Base-by-base conservation (phyloP, 2,797 vertebrate species). In the Acrossocheilus wenchowensis region DNA sequence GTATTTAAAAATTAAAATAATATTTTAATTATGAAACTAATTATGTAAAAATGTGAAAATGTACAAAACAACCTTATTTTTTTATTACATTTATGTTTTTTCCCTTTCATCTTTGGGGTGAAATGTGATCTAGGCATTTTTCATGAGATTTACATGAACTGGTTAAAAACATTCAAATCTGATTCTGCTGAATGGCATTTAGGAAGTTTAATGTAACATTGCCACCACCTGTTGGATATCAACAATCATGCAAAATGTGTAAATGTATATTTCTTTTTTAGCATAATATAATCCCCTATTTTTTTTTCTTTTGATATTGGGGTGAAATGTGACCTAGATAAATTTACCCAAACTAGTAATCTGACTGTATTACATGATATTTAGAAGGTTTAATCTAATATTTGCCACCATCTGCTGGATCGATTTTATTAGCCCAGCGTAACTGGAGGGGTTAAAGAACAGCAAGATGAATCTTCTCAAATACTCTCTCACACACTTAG, bases 381-480 rank as follows among this genome's bases (percentile, higher is more conserved):
- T 86, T 78, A 21, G 26, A 66, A 66, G 45, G 82, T 72, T 77
- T 80, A 83, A 77, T 84, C 17, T 48, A 77, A 64, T 82, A 75
- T 57, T 68, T 26, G 26, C 50, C 64, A 57, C 21, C 78, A 82
- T 85, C 87, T 88, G 87, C 36, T 66, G 36, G 48, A 87, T 36
- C 23, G 52, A 62, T 60, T 43, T 36, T 30, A 81, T 72, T 52
- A 82, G 2, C 30, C 57, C 64, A 77, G 62, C 19, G 45, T 73
- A 50, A 87, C 66, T 30, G 12, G 5, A n/a, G 50, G 54, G 57
- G 23, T 77, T 80, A 75, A 26, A 82, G 43, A 72, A 48, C 39
- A 17, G 74, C 73, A 80, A 66, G 45, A 84, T 64, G 48, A 74
- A 75, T 75, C 57, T 82, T 82, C 41, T 86, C 26, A 82, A 66